Evolutionary conservation across 2,113 vertebrate genomes (phyloP).

Genomic region (Arvicanthis niloticus): DNA sequence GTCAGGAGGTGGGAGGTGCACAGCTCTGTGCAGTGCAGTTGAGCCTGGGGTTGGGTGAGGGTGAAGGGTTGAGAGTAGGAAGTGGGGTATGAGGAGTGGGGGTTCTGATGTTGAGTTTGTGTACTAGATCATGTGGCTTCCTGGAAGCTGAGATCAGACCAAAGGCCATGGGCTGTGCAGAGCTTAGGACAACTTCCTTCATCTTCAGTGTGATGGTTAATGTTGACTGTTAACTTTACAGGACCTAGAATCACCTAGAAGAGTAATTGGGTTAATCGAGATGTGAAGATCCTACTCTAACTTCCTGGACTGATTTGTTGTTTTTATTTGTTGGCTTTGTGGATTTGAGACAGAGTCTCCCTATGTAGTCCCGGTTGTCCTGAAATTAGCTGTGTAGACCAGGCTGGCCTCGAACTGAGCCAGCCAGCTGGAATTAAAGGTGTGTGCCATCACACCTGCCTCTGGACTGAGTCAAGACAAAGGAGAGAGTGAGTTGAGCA

Average conservation of each 20-base stretch:
- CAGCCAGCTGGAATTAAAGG: background rate
- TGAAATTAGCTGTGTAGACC: background rate
- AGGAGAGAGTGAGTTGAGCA: background rate
- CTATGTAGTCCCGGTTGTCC: background rate
- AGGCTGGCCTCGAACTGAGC: background rate
- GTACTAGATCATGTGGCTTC: background rate
- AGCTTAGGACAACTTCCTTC: background rate
- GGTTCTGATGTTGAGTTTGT: background rate
- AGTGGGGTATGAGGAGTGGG: too few relatives aligned
- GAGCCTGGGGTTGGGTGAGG: background rate
- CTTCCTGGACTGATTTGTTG: too few relatives aligned
- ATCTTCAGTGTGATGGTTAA: background rate
- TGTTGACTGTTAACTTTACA: background rate
- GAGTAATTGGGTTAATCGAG: background rate
- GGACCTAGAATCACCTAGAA: background rate
- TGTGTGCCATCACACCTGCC: background rate
- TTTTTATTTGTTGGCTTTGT: background rate
- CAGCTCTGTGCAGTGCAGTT: background rate
- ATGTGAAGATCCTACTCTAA: background rate
- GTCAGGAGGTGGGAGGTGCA: rapidly evolving
- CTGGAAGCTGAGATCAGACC: background rate
- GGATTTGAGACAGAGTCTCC: background rate
- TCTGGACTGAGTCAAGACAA: background rate
- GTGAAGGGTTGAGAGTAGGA: background rate
- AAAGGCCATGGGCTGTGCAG: background rate